Base-by-base conservation (phyloP, 2,797 vertebrate genomes). In the Catharus ustulatus region DNA sequence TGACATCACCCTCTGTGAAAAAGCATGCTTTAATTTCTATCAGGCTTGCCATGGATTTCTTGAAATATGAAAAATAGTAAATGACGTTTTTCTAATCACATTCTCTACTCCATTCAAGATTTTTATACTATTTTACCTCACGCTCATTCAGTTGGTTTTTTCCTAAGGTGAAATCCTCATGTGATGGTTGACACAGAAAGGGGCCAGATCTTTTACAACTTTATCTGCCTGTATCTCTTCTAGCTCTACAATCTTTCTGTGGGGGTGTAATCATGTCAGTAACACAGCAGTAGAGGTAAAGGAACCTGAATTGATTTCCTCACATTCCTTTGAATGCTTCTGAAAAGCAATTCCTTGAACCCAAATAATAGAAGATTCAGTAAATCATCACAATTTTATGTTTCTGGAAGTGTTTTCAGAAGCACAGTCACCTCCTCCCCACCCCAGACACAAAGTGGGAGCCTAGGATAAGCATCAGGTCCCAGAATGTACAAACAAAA, bases 341-440 rank as follows among this genome's bases (percentile, higher is more conserved):
- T 87, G 64, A 87, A 90, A 86, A 80, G 36, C 32, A 88, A 34
- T 40, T 78, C 29, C 21, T 84, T 63, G 38, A 86, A 80, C 68
- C 23, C 22, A 88, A 88, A 57, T 3, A 17, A 59, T 18, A 58
- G 62, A 74, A 75, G 43, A 71, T 72, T 45, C 13, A 64, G 30
- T 34, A 75, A 90, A 78, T 40, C 40, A 36, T 22, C 1, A 1
- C 0, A 1, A 13, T 76, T 74, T n/a, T 38, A 22, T 27, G 13
- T 69, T 87, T 82, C 74, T 78, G 42, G 45, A 75, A 73, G 32
- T n/a, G 29, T 81, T 94, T 84, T 40, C 81, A 82, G 64, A 82
- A 84, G 59, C 57, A 62, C 1, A 3, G 17, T 38, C 67, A 63
- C 22, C 74, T 86, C 26, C 36, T 75, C 29, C 22, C 13, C 59